These are phyloP conservation scores for Dolomedes plantarius DNA, from an alignment of 2,888 invertebrate species.

Conservation along the genomic window DNA sequence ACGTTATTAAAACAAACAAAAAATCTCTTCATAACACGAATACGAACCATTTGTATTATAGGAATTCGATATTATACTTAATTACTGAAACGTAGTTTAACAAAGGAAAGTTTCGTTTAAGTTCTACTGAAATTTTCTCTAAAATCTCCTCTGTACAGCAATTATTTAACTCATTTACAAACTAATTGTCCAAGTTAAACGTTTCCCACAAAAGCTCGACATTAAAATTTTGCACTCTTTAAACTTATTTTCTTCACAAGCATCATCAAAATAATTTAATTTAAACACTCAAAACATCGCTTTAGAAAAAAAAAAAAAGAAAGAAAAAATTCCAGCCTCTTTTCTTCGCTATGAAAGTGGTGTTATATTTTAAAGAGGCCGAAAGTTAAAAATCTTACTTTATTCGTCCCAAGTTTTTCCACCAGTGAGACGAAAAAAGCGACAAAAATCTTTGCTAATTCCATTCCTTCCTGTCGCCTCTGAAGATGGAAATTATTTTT, in stretches of 20 bases:
- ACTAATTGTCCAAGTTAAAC: background rate
- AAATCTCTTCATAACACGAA: too few species aligned
- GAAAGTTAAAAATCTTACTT: constrained; percentile 41
- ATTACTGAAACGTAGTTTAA: too few species aligned
- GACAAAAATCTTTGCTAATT: constrained; percentile 21
- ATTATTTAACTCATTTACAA: background rate
- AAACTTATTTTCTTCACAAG: constrained; percentile 12
- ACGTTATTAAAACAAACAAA: too few species aligned
- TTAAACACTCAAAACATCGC: constrained; percentile 13
- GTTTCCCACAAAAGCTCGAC: background rate
- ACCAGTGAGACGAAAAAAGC: constrained; percentile 11
- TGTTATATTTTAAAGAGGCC: constrained; percentile 13
- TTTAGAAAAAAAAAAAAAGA: background rate
- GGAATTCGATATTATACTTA: too few species aligned
- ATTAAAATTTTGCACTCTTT: background rate
- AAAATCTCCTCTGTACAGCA: background rate
- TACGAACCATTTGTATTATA: too few species aligned
- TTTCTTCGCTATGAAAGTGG: constrained; percentile 6
- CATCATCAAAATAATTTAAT: constrained; percentile 21
- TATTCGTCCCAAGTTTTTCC: constrained; percentile 20
- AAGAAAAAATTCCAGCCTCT: background rate
- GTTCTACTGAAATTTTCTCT: too few species aligned
- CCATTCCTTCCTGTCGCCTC: constrained; percentile 40
- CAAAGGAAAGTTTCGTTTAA: too few species aligned
- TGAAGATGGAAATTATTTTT: constrained; percentile 51